These are phyloP conservation scores for Amphipoea oculea DNA, from an alignment of 2,888 invertebrate genomes.

Conservation along the genomic window DNA sequence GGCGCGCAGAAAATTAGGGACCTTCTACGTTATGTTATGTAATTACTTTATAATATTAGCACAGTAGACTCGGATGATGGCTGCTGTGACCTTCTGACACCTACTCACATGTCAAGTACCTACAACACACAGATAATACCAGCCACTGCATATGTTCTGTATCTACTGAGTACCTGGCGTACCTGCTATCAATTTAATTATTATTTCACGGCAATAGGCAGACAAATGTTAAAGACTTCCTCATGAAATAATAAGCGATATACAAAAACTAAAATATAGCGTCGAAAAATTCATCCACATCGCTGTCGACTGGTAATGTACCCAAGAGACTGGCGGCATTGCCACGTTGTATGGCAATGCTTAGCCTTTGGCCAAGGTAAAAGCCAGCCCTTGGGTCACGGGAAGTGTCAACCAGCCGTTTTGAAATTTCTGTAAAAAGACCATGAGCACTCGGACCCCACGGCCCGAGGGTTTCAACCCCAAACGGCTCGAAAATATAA, in stretches of 20 bases:
- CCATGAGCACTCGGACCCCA: no score
- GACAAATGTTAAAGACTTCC: background rate
- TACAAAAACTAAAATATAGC: no score
- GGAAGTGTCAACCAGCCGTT: no score
- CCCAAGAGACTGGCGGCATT: no score
- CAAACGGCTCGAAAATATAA: no score
- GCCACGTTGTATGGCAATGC: no score
- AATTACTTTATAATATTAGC: constrained; percentile 4
- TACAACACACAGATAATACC: background rate
- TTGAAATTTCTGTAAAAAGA: no score
- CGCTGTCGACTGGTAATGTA: no score
- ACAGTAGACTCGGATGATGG: background rate
- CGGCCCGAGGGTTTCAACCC: no score
- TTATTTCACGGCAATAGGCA: background rate
- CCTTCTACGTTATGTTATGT: constrained; percentile 3
- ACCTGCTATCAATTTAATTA: background rate
- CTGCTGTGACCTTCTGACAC: background rate
- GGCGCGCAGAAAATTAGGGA: background rate
- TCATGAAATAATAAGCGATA: background rate
- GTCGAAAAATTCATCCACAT: no score
- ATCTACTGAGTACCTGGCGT: background rate
- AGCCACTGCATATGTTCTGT: background rate
- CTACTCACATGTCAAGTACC: background rate
- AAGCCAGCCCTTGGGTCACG: no score
- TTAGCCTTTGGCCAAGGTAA: no score